Evolutionary conservation across 2,888 invertebrate genomes (phyloP).

Genomic region (Magallana nippona): DNA sequence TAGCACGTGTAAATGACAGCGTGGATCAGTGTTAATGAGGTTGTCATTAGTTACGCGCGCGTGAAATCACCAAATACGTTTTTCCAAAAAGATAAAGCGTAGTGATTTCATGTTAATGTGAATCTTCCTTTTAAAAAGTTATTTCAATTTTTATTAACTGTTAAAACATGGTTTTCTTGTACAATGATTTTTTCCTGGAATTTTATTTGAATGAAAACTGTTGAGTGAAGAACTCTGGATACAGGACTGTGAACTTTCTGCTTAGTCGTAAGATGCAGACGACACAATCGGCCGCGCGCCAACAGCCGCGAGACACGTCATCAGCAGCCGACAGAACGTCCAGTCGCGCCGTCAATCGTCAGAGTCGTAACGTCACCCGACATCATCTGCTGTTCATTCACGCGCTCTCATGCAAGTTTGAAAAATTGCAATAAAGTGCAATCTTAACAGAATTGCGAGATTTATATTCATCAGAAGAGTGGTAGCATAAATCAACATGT

Average conservation of each 20-base stretch:
- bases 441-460: background rate
- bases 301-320: background rate
- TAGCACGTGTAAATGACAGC: conserved; percentile 12
- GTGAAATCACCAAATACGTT: background rate
- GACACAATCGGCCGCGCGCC: background rate
- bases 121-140: no score
- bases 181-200: no score
- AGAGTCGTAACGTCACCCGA: background rate
- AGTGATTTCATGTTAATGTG: background rate
- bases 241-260: background rate
- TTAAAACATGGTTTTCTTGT: no score
- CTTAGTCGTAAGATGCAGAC: background rate
- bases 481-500: background rate
- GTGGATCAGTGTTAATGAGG: background rate
- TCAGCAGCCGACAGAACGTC: background rate
- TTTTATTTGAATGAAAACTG: background rate
- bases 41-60: background rate
- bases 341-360: background rate
- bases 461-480: background rate
- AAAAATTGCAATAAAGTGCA: background rate
- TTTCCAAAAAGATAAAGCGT: background rate
- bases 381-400: background rate
- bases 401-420: background rate
- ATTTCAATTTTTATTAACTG: no score
- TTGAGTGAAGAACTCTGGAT: background rate